Evolutionary conservation across 1,140 invertebrate genomes (phyloP), one percentile per base, ranked within the genome.

Genomic region (Cepaea nemoralis): DNA sequence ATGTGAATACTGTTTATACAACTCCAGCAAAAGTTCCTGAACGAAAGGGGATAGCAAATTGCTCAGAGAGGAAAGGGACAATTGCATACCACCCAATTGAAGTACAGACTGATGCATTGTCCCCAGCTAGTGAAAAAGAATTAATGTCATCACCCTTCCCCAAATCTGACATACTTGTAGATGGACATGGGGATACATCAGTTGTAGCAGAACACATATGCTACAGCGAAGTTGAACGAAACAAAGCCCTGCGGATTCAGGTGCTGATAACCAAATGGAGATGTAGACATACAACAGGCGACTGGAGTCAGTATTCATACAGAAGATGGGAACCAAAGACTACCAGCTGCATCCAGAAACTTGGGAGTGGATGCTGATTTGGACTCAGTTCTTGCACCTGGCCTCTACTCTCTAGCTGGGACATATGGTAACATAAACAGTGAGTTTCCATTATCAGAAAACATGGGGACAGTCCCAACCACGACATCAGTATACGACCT

Each of bases 101-200:
- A 33, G 81, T 85, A 2, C 84, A 85, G 63, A 85, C 84, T 14
- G 84, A 85, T 67, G 79, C 70, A 22, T 70, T 85, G 69, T 82
- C 84, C 0, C 84, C 84, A 16, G 66, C 63, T 27, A 83, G 80
- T 63, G 84, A 85, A 69, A 74, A 66, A 39, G 84, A 85, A 37
- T 70, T 85, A 16, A 42, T 77, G 55, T 83, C 78, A 31, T 69
- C 48, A 22, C 73, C 80, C 6, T 81, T 83, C 50, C 84, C 84
- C 33, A 82, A 81, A 42, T 80, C 84, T 8, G 78, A 83, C 71
- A 85, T 85, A 42, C 63, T 85, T 71, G 84, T 85, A 33, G 82
- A 77, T 45, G 84, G 84, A 0, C 84, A 85, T 74, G 82, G 69
- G 6, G 45, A 83, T 27, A 63, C 71, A 35, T 31, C 59, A 48